Evolutionary conservation across 2,888 invertebrate genomes (phyloP).

Genomic region (Drosophila merina): DNA sequence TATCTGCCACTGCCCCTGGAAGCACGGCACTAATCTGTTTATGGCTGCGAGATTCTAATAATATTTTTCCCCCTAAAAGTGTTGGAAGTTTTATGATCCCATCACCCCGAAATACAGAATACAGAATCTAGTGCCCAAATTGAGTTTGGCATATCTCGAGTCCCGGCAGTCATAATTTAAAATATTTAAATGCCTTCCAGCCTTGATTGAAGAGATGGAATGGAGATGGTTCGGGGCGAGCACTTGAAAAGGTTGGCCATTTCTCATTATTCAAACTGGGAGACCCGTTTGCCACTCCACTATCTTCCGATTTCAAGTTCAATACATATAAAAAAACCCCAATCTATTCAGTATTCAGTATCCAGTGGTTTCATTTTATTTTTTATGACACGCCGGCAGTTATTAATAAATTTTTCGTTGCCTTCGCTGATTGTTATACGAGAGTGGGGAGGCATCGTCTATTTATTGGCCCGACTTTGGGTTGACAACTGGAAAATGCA

Average conservation of each 20-base stretch:
- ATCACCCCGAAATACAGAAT: constrained; percentile 10
- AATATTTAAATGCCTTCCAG: constrained; percentile 59
- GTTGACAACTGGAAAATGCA: constrained; percentile 51
- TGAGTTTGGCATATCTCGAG: constrained; percentile 62
- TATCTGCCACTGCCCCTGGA: constrained; percentile 1
- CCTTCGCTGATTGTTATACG: constrained; percentile 71
- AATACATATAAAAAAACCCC: constrained; percentile 35
- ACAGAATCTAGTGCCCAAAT: constrained; percentile 54
- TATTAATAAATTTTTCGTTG: constrained; percentile 64
- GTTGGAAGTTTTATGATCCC: constrained; percentile 68
- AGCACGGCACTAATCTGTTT: constrained; percentile 66
- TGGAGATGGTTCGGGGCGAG: neutral
- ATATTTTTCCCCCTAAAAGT: constrained; percentile 58
- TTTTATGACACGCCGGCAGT: constrained; percentile 58
- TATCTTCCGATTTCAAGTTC: constrained; percentile 37
- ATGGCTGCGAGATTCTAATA: constrained; percentile 70
- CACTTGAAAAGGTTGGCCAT: constrained; percentile 55
- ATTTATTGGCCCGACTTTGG: constrained; percentile 32
- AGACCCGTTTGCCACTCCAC: constrained; percentile 13
- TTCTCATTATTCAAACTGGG: constrained; percentile 65
- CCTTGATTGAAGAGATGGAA: constrained; percentile 65
- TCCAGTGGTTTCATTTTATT: constrained; percentile 29
- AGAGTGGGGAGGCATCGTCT: constrained; percentile 11
- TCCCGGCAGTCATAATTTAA: constrained; percentile 61
- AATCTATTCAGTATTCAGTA: constrained; percentile 14